phyloP scores from a whole-genome alignment of 2,888 invertebrate species.

The Tubiluchus corallicola region DNA sequence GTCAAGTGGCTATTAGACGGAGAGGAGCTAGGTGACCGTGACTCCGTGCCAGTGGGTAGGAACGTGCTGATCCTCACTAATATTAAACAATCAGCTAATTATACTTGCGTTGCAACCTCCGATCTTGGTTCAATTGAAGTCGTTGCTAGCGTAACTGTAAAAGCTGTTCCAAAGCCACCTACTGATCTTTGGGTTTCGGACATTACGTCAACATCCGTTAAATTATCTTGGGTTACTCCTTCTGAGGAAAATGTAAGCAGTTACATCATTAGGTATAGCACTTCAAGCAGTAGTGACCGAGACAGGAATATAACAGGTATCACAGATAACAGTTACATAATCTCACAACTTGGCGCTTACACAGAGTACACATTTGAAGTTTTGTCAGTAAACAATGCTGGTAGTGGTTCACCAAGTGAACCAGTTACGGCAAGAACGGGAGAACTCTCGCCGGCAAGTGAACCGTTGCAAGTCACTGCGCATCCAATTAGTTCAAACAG shows the following conservation, averaged over 20 bases:
- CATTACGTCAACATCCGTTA: conserved; percentile 78
- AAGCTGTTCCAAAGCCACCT: conserved; percentile 80
- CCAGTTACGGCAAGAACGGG: conserved; percentile 83
- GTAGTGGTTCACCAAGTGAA: conserved; percentile 68
- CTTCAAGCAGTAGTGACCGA: conserved; percentile 80
- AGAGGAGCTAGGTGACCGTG: conserved; percentile 9
- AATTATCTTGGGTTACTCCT: conserved; percentile 70
- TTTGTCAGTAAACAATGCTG: conserved; percentile 82
- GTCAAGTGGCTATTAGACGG: conserved; percentile 44
- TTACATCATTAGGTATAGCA: conserved; percentile 89
- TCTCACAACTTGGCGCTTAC: conserved; percentile 66
- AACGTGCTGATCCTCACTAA: conserved; percentile 70
- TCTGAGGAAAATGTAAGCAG: conserved; percentile 52
- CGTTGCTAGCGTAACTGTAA: conserved; percentile 73
- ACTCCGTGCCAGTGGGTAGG: conserved; percentile 36
- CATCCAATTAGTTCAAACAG: conserved; percentile 82
- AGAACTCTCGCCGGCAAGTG: conserved; percentile 89
- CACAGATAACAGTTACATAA: conserved; percentile 50
- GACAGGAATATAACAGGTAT: too few species aligned
- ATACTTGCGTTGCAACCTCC: conserved; percentile 88
- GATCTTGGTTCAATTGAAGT: conserved; percentile 79
- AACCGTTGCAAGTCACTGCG: conserved; percentile 82
- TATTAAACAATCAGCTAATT: conserved; percentile 80
- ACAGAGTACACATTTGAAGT: conserved; percentile 93
- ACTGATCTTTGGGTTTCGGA: conserved; percentile 74